These are phyloP conservation scores for Euleptes europaea DNA, from an alignment of 2,113 vertebrate species.

Conservation along the genomic window DNA sequence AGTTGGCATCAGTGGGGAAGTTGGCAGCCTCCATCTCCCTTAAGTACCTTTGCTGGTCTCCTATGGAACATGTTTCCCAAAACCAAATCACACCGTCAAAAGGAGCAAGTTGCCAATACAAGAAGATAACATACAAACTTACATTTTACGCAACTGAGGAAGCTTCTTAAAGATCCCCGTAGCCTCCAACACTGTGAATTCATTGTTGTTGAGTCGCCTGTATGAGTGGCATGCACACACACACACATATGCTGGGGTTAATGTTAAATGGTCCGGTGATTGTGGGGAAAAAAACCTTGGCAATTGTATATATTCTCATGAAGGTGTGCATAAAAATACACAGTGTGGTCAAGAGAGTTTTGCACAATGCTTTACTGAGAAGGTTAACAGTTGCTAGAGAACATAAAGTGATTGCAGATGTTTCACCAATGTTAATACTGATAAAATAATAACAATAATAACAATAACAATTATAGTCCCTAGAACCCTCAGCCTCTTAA, in stretches of 20 bases:
- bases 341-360: neutral
- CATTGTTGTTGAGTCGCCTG: constrained; percentile 97
- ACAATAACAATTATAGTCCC: neutral
- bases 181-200: constrained; percentile 95
- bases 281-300: neutral
- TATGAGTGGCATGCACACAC: constrained; percentile 20
- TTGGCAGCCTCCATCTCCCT: constrained; percentile 14
- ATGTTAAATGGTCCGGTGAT: neutral
- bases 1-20: neutral
- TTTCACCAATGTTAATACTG: neutral
- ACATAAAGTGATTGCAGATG: neutral
- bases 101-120: neutral
- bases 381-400: neutral
- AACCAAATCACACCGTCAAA: constrained; percentile 17
- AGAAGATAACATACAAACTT: constrained; percentile 64
- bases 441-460: neutral
- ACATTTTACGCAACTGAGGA: constrained; percentile 97
- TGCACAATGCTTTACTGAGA: neutral
- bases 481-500: too few species aligned
- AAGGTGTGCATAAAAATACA: neutral
- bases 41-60: constrained; percentile 8
- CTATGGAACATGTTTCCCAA: constrained; percentile 21
- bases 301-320: neutral
- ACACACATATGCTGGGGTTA: neutral
- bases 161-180: constrained; percentile 98